These are phyloP conservation scores for Ascidia mentula DNA, from an alignment of 23 tunicate genomes.

Conservation along the genomic window DNA sequence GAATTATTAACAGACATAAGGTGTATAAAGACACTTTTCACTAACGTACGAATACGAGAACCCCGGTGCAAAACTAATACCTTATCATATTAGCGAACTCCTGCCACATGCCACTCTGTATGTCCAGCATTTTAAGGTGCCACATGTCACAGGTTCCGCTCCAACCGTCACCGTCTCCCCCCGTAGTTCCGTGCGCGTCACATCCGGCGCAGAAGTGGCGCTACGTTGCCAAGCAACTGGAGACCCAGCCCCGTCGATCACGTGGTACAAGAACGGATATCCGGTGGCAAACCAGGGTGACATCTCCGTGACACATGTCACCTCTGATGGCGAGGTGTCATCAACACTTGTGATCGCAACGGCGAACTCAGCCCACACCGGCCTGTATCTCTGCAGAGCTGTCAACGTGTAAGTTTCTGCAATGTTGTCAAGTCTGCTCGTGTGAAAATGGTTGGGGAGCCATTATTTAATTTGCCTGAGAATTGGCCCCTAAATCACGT, in stretches of 20 bases:
- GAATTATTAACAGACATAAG: no score
- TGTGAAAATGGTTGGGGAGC: no score
- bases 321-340: background rate
- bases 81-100: no score
- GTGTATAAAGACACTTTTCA: no score
- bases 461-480: no score
- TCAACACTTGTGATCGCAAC: slow-evolving; percentile 31
- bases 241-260: slow-evolving; percentile 38
- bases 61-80: no score
- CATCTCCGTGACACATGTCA: slow-evolving; percentile 15
- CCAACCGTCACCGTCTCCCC: slow-evolving; percentile 51
- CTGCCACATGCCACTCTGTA: no score
- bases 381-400: slow-evolving; percentile 57
- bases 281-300: slow-evolving; percentile 19
- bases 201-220: slow-evolving; percentile 17
- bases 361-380: slow-evolving; percentile 1
- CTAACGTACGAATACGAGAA: no score
- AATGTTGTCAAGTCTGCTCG: no score
- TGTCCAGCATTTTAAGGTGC: no score
- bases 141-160: slow-evolving; percentile 18
- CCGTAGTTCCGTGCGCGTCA: slow-evolving; percentile 15
- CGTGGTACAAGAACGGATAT: slow-evolving; percentile 66
- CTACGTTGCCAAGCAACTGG: slow-evolving; percentile 55
- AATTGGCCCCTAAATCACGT: no score
- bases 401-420: slow-evolving; percentile 57